Base-by-base conservation (phyloP, 2,888 invertebrate genomes). In the Caradrina kadenii region DNA sequence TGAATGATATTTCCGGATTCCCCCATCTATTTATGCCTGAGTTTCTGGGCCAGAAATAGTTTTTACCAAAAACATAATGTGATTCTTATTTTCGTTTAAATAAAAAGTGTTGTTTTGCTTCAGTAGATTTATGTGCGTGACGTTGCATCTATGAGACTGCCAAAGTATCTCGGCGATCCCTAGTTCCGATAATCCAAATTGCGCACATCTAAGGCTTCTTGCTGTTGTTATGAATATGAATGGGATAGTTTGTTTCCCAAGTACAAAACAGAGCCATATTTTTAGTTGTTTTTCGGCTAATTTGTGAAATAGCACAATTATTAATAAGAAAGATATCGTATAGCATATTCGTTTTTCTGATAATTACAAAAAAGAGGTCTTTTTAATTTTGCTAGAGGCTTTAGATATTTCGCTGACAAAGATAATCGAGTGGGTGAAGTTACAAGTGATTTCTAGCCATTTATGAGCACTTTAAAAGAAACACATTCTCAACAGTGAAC, bases 141-240 rank as follows among this genome's bases (percentile, higher is more conserved):
- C 69, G 63, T 75, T 66, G 26, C 19, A 52, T 58, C 26, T 56
- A 31, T 55, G 52, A 48, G 53, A 53, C 22, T 79, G 68, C 45
- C 56, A 66, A 81, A 52, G 26, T 55, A 54, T 68, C n/a, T 73
- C 49, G 52, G 26, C 39, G 50, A 63, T 66, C 17, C 50, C 22
- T 69, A 64, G 63, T 74, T 69, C 62, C 22, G 59, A 70, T 79
- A 69, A 82, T 74, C 67, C 45, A 50, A 21, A 82, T 81, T 49
- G 53, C 63, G 54, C 54, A 75, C 21, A 26, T n/a, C 22, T 72
- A 69, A 49, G 56, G 65, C 69, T 67, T 61, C 48, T 59, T 26
- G 26, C 35, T 65, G 52, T 60, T 63, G 55, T 73, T 52, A 60
- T 17, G 7, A 73, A 55, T 39, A 17, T 19, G 26, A 71, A 45